A percentile compares a stretch with the other conserved stretches of the same genome.
Evolutionary conservation across 64 coral and sea anemone genomes (phyloP).

Genomic region (Montipora efflorescens): DNA sequence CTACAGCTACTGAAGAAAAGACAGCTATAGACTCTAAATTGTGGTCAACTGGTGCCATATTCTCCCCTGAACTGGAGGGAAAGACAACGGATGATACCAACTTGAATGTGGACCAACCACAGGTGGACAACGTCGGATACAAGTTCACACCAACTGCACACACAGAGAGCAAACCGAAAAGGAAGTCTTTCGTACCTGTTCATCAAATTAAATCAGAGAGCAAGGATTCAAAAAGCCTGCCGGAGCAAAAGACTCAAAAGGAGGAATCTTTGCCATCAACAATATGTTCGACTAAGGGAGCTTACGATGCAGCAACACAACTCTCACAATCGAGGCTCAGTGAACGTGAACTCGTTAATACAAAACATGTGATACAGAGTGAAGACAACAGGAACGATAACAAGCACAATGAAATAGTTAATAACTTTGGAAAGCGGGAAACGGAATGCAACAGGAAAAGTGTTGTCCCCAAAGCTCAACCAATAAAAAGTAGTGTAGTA

Average conservation of each 20-base stretch:
- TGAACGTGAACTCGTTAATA: not conserved
- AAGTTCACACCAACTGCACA: not conserved
- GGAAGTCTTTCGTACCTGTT: not conserved
- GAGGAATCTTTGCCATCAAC: not conserved
- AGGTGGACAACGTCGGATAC: not conserved
- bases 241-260: not conserved
- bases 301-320: not conserved
- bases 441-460: not conserved
- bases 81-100: not conserved
- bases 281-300: not conserved
- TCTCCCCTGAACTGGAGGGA: not conserved
- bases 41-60: not conserved
- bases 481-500: not conserved
- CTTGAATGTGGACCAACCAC: not conserved
- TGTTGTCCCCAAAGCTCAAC: not conserved
- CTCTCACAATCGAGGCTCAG: not conserved
- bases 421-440: too few relatives aligned
- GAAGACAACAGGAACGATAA: not conserved
- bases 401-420: not conserved
- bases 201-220: not conserved
- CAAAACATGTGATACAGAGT: not conserved
- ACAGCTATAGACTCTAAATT: not conserved
- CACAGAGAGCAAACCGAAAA: not conserved
- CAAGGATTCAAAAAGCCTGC: not conserved
- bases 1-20: not conserved